These are phyloP conservation scores for Chiridota heheva DNA, from an alignment of 35 echinoderm and acorn worm genomes.

Conservation along the genomic window DNA sequence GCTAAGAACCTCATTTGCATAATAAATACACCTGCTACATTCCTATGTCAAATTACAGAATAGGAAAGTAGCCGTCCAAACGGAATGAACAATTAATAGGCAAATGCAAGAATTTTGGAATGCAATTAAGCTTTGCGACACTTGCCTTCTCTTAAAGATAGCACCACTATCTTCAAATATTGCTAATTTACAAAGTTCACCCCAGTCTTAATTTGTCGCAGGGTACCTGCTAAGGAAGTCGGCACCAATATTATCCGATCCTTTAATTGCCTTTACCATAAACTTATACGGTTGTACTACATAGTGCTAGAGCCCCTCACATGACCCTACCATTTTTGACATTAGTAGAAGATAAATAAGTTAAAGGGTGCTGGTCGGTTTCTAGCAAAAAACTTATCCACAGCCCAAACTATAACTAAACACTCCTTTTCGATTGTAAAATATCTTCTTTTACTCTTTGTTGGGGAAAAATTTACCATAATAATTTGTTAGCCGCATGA, in stretches of 20 bases:
- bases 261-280: slow-evolving; percentile 39
- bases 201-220: no score
- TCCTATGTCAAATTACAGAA: no score
- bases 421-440: slow-evolving; percentile 38
- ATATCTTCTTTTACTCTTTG: slow-evolving; percentile 20
- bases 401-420: slow-evolving; percentile 39
- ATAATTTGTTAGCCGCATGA: slow-evolving; percentile 25
- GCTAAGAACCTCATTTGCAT: no score
- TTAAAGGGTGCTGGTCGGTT: slow-evolving; percentile 47
- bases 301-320: slow-evolving; percentile 39
- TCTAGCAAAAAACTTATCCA: slow-evolving; percentile 41
- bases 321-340: slow-evolving; percentile 14
- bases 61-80: no score
- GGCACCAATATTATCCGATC: slow-evolving; percentile 39
- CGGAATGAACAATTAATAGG: no score
- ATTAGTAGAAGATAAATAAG: slow-evolving; percentile 11
- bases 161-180: no score
- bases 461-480: slow-evolving; percentile 37
- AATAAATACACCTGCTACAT: no score
- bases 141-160: no score
- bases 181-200: no score
- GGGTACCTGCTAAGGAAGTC: slow-evolving; percentile 4
- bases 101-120: no score
- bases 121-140: no score
- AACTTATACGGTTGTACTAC: slow-evolving; percentile 54